phyloP scores from a whole-genome alignment of 1,140 invertebrate genomes.

The Drosophila arizonae region DNA sequence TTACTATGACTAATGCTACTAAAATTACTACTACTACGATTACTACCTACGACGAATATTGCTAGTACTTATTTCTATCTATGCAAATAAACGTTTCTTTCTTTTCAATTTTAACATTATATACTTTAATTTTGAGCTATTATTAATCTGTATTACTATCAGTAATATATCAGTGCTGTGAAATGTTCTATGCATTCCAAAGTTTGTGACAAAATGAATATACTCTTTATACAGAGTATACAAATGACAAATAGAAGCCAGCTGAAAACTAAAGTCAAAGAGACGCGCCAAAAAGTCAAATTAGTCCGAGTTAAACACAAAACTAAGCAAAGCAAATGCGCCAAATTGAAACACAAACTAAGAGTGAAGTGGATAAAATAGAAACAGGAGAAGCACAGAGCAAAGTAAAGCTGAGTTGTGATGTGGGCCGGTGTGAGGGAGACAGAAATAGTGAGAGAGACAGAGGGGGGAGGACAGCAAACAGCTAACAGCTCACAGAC shows the following conservation, averaged over 20 bases:
- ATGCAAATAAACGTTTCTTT: no score
- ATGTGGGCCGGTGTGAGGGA: background rate
- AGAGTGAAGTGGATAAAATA: conserved; percentile 36
- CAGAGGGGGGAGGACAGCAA: background rate
- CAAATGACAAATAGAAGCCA: conserved; percentile 38
- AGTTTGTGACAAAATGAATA: background rate
- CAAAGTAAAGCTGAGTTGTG: background rate
- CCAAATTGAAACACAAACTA: conserved; percentile 64
- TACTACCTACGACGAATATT: background rate
- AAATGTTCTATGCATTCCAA: no score
- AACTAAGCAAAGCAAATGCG: conserved; percentile 64
- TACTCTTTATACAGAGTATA: background rate
- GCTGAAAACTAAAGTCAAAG: conserved; percentile 36
- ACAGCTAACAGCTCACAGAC: background rate
- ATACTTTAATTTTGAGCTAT: no score
- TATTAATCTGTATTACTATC: no score
- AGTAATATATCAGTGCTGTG: no score
- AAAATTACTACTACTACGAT: no score
- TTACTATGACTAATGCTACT: no score
- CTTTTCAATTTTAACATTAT: no score
- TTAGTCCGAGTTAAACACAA: conserved; percentile 49
- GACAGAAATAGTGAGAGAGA: background rate
- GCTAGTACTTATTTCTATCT: background rate
- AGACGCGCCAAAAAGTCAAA: conserved; percentile 36
- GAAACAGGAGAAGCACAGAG: conserved; percentile 36